Evolutionary conservation across 2,797 vertebrate species (phyloP), one percentile per base, ranked within the genome.

Genomic region (Sebastes trivittatus): DNA sequence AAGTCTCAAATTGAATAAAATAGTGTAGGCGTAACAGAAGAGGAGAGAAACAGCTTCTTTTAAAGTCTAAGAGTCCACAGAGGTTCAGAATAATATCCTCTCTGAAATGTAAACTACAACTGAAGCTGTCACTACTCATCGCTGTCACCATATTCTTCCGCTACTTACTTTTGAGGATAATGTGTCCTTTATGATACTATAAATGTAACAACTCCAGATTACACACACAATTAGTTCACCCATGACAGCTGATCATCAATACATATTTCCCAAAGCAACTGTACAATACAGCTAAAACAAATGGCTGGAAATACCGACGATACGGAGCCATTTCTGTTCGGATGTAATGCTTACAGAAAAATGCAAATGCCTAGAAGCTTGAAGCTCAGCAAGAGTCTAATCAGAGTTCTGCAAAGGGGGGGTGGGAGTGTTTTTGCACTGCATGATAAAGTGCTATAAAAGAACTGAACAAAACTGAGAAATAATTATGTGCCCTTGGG

Each of bases 401-500:
- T 87, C 77, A 89, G 78, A 82, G 74, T 56, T 84, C 77, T 89
- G 32, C 70, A 70, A 78, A 70, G 52, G 52, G 10, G 27, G 38
- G 56, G 13, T 23, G 62, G 61, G 72, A 77, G 80, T 82, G 75
- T 84, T 88, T 88, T 91, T 88, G 73, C 72, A 23, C 30, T 38
- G 71, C 69, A 84, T 79, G 91, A 93, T 90, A 91, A 92, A 87
- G 76, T 80, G 70, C 73, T 77, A 72, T 78, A 72, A 82, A 88
- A 81, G 75, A 90, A 85, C 64, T 52, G 71, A 94, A 89, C 81
- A 91, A 88, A 93, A 90, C 83, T 80, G 78, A 90, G 86, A 87
- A 92, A 93, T 93, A 93, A 93, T 93, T 88, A 88, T 77, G 82
- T 78, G 83, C 88, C 93, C 87, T 88, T 72, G 77, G 90, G 88